Percentiles rank a stretch among this genome's conserved stretches.
phyloP scores from a whole-genome alignment of 2,888 invertebrate genomes.

The Schizotus pectinicornis region DNA sequence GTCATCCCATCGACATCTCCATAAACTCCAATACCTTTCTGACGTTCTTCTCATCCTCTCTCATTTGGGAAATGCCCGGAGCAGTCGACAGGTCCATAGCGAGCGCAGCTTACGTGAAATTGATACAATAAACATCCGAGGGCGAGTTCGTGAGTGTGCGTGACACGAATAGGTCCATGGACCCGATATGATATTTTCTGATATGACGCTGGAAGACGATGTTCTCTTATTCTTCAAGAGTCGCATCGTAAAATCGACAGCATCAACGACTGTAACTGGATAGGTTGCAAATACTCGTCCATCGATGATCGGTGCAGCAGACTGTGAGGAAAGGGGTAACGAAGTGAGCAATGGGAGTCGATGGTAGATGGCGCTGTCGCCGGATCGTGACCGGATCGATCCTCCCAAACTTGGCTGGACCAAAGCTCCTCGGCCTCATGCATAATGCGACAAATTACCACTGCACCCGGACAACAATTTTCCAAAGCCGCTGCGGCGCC shows the following conservation, averaged over 20 bases:
- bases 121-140: constrained; percentile 52
- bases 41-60: constrained; percentile 45
- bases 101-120: constrained; percentile 44
- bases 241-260: constrained; percentile 22
- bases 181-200: constrained; percentile 22
- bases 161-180: constrained; percentile 41
- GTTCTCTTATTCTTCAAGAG: constrained; percentile 10
- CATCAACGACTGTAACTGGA: constrained; percentile 18
- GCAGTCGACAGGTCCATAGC: constrained; percentile 40
- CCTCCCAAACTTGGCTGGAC: constrained; percentile 3
- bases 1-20: constrained; percentile 42
- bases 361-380: constrained; percentile 26
- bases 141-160: constrained; percentile 44
- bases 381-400: constrained; percentile 4
- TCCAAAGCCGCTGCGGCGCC: too few species aligned
- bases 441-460: constrained; percentile 32
- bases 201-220: constrained; percentile 8
- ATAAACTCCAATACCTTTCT: constrained; percentile 49
- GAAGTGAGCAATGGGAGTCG: constrained; percentile 50
- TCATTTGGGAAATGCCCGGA: constrained; percentile 46
- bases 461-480: background rate
- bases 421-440: constrained; percentile 4
- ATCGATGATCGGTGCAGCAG: constrained; percentile 49
- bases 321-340: constrained; percentile 51
- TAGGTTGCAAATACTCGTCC: constrained; percentile 39